These are phyloP conservation scores for Uloborus plumipes DNA, from an alignment of 2,888 invertebrate species.

Conservation along the genomic window DNA sequence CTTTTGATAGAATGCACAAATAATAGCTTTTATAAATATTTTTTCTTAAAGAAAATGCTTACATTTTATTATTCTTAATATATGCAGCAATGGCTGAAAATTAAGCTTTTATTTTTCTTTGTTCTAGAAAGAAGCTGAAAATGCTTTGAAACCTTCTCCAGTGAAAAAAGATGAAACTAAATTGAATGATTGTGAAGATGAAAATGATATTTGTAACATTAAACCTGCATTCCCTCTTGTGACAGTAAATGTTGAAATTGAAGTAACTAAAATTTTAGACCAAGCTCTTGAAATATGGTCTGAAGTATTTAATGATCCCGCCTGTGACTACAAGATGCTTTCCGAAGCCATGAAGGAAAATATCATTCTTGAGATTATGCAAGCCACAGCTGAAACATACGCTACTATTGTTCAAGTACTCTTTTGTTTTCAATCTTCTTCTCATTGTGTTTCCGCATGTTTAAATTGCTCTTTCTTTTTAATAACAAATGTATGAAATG, in stretches of 20 bases:
- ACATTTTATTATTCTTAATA: neutral
- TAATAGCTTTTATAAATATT: neutral
- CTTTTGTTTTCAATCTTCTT: neutral
- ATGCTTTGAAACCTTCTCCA: conserved; percentile 1
- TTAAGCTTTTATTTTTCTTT: neutral
- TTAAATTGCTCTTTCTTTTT: too few relatives aligned
- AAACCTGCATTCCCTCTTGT: conserved; percentile 40
- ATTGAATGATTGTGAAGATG: conserved; percentile 27
- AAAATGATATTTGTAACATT: conserved; percentile 52
- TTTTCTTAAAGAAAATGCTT: neutral
- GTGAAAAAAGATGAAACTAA: neutral
- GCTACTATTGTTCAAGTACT: conserved; percentile 27
- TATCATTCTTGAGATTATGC: conserved; percentile 6
- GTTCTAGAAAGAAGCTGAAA: conserved; percentile 38
- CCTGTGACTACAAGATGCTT: conserved; percentile 15
- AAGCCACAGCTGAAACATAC: conserved; percentile 34
- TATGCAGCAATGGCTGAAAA: neutral
- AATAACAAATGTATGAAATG: too few relatives aligned
- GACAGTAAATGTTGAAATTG: conserved; percentile 38
- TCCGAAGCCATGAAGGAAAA: neutral
- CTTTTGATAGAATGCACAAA: too few relatives aligned
- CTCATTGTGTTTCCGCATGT: neutral
- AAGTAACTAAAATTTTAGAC: conserved; percentile 39
- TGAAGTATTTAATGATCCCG: conserved; percentile 15
- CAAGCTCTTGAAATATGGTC: conserved; percentile 42